phyloP scores from a whole-genome alignment of 2,797 vertebrate genomes.

The Schizopygopsis malacanthus region DNA sequence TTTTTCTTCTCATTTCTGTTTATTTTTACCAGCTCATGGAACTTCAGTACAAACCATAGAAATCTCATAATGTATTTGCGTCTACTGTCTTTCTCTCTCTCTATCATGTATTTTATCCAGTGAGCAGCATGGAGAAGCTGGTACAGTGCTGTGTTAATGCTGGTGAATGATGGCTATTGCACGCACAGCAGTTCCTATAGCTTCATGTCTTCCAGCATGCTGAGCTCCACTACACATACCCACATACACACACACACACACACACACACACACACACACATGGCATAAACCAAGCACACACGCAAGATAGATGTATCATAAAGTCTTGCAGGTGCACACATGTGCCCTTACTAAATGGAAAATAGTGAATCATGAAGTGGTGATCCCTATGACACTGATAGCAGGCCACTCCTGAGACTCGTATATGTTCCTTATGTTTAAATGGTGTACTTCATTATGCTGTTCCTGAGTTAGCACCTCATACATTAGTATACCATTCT shows the following conservation, averaged over 20 bases:
- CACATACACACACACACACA: background rate
- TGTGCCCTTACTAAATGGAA: background rate
- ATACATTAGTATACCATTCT: conserved; percentile 15
- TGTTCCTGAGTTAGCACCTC: background rate
- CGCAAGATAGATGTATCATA: conserved; percentile 6
- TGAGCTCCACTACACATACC: background rate
- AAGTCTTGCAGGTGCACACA: background rate
- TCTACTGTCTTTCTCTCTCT: background rate
- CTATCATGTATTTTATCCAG: conserved; percentile 10
- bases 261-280: conserved; percentile 1
- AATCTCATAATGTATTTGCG: background rate
- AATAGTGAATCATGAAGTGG: background rate
- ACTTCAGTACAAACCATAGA: background rate
- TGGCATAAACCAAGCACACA: conserved; percentile 9
- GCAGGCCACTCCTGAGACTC: background rate
- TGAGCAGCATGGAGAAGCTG: conserved; percentile 20
- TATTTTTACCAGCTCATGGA: background rate
- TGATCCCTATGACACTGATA: background rate
- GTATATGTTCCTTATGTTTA: background rate
- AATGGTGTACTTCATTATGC: background rate
- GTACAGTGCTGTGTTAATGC: conserved; percentile 33
- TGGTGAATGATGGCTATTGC: conserved; percentile 30
- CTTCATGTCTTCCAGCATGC: conserved; percentile 19
- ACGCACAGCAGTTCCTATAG: conserved; percentile 25
- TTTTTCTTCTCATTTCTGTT: background rate